phyloP scores from a whole-genome alignment of 35 echinoderm and acorn worm genomes.

The Patiria miniata region DNA sequence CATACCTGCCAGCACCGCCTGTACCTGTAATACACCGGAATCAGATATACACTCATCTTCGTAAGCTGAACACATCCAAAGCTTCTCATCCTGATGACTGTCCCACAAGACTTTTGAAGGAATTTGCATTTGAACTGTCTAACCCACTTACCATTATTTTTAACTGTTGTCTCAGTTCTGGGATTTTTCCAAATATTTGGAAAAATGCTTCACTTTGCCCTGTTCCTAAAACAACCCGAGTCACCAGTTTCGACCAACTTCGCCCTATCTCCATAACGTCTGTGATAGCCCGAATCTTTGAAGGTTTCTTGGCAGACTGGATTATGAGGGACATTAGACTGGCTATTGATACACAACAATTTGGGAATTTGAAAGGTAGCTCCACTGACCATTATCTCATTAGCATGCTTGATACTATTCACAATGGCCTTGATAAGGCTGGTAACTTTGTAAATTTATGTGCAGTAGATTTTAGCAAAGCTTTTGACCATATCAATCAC shows the following conservation, averaged over 20 bases:
- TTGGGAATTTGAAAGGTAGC: conserved; percentile 42
- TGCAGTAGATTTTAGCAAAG: conserved; percentile 31
- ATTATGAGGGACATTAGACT: conserved; percentile 5
- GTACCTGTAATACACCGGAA: neutral
- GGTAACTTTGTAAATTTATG: conserved; percentile 9
- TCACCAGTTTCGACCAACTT: neutral
- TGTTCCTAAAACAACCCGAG: conserved; percentile 1
- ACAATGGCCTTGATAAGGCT: neutral
- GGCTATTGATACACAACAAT: conserved; percentile 30
- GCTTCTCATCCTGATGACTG: neutral
- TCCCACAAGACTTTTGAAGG: neutral
- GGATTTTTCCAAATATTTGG: conserved; percentile 9
- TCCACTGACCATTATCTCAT: conserved; percentile 41
- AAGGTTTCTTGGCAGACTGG: conserved; percentile 29
- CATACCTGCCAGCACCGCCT: too few relatives aligned
- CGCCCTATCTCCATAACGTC: conserved; percentile 36
- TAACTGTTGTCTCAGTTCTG: neutral
- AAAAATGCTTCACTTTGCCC: conserved; percentile 32
- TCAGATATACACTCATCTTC: neutral
- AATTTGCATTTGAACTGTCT: conserved; percentile 34
- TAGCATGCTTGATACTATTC: conserved; percentile 39
- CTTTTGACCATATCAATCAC: conserved; percentile 27
- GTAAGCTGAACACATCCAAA: neutral
- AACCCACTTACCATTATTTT: conserved; percentile 21
- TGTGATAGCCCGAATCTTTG: neutral